Evolutionary conservation across 30 jellyfish, hydroid and myxozoan genomes (phyloP), one percentile per base, ranked within the genome.

Genomic region (Aurelia sp.): DNA sequence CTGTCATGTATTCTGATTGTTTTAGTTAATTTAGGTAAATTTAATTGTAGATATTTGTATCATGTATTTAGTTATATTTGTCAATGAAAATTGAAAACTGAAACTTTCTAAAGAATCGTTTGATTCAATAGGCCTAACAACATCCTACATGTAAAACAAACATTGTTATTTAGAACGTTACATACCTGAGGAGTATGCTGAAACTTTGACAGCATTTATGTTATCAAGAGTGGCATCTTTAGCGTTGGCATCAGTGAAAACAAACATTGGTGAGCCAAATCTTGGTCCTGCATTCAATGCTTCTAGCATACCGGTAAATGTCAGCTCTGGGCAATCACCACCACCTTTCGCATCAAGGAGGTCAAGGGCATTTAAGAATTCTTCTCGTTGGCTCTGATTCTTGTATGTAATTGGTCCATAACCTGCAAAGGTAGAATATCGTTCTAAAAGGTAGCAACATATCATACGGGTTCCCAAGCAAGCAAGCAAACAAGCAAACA

Each of bases 211-310:
- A 19, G 96, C 94, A 61, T 69, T 70, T 31, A 88, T 74, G 82
- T 82, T 87, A 47, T 92, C 98, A 0, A 84, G 30, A 1, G 98
- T 73, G 15, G 88, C 88, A 65, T 92, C 98, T 67, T 92, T 92
- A 4, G 98, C 97, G 38, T 79, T 76, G 48, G 98, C 98, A 60
- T 92, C 98, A 41, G 98, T 92, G 63, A 92, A 92, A 27, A 92
- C 98, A 51, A 77, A 92, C 98, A 92, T 92, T 22, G 97, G 92
- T 33, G 97, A 86, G 21, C 94, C 96, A 77, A 78, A 92, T 53
- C 94, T 75, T 4, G 98, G 98, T 57, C 96, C 97, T 12, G 96
- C 96, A 60, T 88, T 88, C 55, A 92, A 58, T n/a, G 97, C 98
- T 41, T 83, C 97, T 68, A 92, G 61, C 94, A 92, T 92, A 2